Base-by-base conservation (phyloP, 2,888 invertebrate species). In the Drosophila nr. perissopoda region DNA sequence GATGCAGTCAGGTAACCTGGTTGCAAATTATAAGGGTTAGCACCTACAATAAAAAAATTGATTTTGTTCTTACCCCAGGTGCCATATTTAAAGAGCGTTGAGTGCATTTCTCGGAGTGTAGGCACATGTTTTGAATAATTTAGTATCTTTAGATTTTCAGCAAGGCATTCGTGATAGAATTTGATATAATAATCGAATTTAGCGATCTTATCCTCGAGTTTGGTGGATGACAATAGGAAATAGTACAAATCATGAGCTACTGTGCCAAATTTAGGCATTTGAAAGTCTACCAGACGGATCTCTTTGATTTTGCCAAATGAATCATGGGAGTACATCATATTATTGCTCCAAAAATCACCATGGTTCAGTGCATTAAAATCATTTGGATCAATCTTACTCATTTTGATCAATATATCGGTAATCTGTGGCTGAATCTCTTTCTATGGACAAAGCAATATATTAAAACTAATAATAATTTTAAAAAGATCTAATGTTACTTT, bases 121-220 rank as follows among this genome's bases (percentile, higher is more conserved):
- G 92, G 92, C 27, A 90, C n/a, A 18, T 75, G 21, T 56, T 88
- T 90, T 0, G 80, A 40, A 63, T 91, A 92, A 4, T 87, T 89
- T 0, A 92, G 69, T 1, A 87, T 29, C 31, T 82, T 81, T 0
- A 92, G 69, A 57, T 90, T 83, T 18, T 86, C 69, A 0, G 80
- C 71, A 18, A 92, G 72, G 27, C 87, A 77, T 1, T 90, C 87
- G 53, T 92, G 84, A 66, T 92, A 92, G 34, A 78, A 83, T 48
- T 89, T 82, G 2, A 92, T 58, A 25, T 91, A 91, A 38, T 90
- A 85, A 58, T 92, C 93, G 51, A 93, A 93, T 16, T 91, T 75
- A 2, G 70, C 49, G 4, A 92, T 7, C 64, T 92, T 92, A 4
- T 90, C 75, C n/a, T 92, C 90, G 25, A 89, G 69, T 6, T 61